Evolutionary conservation across 2,113 vertebrate genomes (phyloP).

Genomic region (Oreamnos americanus): DNA sequence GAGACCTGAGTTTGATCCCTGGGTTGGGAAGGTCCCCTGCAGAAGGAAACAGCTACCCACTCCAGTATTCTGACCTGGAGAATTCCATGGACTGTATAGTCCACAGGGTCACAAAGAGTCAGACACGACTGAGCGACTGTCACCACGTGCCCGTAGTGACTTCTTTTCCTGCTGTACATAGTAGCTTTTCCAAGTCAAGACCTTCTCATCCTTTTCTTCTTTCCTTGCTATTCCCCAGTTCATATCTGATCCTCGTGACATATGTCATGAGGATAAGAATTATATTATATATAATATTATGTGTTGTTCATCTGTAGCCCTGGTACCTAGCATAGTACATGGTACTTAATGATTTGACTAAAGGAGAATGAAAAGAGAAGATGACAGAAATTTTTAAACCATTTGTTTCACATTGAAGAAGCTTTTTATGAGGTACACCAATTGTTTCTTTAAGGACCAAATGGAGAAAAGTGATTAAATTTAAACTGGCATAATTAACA

Average conservation of each 20-base stretch:
- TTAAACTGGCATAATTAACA: constrained; percentile 28
- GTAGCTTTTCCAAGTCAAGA: background rate
- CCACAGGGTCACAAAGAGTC: background rate
- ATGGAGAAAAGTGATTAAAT: constrained; percentile 12
- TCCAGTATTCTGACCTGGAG: background rate
- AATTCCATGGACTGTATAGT: background rate
- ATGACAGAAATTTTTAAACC: background rate
- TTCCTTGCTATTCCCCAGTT: background rate
- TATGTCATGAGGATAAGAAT: background rate
- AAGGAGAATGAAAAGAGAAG: background rate
- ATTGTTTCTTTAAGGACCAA: constrained; percentile 19
- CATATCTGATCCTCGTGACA: background rate
- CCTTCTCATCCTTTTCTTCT: background rate
- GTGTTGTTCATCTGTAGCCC: background rate
- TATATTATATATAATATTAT: background rate
- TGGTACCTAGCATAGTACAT: background rate
- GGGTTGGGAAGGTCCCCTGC: background rate
- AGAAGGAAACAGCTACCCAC: background rate
- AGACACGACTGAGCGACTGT: background rate
- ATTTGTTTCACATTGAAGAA: background rate
- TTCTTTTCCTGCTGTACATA: background rate
- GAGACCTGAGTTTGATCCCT: background rate
- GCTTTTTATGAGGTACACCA: background rate
- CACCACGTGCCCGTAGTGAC: fast-evolving
- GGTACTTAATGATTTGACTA: background rate